These are phyloP conservation scores for Eupithecia pulchellata DNA, from an alignment of 2,888 invertebrate species.

Conservation along the genomic window DNA sequence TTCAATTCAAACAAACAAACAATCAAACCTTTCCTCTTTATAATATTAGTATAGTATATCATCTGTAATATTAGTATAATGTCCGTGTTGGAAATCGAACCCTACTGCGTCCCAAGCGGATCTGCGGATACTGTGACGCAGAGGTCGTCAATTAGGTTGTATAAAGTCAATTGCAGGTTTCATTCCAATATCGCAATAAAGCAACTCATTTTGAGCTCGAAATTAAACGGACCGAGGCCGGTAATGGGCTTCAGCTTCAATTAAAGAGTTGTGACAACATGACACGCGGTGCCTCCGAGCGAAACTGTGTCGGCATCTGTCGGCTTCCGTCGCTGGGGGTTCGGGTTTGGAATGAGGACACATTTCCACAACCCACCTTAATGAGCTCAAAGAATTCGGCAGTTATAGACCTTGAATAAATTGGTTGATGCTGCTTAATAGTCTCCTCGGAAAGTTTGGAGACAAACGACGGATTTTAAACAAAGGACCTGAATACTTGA, in stretches of 20 bases:
- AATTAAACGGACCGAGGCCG: slow-evolving; percentile 16
- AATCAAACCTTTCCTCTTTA: too few relatives aligned
- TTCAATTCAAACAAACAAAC: too few relatives aligned
- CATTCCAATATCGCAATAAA: slow-evolving; percentile 1
- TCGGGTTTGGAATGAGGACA: slow-evolving; percentile 2
- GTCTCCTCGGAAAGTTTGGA: background rate
- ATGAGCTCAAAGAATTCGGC: background rate
- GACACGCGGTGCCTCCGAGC: background rate
- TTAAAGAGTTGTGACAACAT: slow-evolving; percentile 18
- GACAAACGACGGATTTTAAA: background rate
- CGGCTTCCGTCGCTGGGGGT: background rate
- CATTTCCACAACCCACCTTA: too few relatives aligned
- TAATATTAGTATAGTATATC: too few relatives aligned
- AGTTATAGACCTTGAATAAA: background rate
- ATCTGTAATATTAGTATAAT: too few relatives aligned
- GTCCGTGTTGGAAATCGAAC: background rate
- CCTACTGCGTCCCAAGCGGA: background rate
- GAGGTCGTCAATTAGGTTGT: background rate
- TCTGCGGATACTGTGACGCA: background rate
- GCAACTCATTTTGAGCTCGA: background rate
- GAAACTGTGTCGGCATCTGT: background rate
- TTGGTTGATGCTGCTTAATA: background rate
- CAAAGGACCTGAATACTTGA: background rate
- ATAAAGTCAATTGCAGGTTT: background rate
- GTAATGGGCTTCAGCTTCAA: slow-evolving; percentile 22